These are phyloP conservation scores for Apteryx mantelli DNA, from an alignment of 2,113 vertebrate genomes.

Conservation along the genomic window DNA sequence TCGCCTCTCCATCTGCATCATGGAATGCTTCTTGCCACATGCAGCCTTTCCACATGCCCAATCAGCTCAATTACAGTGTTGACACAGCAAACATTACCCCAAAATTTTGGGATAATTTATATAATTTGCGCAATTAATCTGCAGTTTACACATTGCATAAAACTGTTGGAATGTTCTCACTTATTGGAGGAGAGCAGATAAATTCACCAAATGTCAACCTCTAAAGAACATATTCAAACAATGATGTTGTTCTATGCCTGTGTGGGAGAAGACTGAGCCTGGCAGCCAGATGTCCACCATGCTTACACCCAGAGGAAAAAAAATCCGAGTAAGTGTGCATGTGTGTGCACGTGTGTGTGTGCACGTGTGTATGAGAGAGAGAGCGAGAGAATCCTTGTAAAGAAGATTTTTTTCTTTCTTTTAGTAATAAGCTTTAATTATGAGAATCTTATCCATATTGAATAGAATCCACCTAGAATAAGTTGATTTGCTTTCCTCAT, in stretches of 20 bases:
- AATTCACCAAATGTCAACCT: constrained; percentile 27
- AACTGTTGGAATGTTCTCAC: constrained; percentile 27
- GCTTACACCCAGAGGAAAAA: background rate
- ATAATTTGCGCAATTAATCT: constrained; percentile 63
- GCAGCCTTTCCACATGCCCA: background rate
- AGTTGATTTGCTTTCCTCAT: background rate
- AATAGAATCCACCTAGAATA: background rate
- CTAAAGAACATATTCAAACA: constrained; percentile 37
- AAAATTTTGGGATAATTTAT: constrained; percentile 46
- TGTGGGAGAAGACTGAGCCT: constrained; percentile 12
- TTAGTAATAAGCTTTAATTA: background rate
- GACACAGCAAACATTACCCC: constrained; percentile 29
- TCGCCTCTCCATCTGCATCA: background rate
- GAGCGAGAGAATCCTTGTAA: background rate
- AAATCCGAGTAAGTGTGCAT: background rate
- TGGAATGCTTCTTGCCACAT: background rate
- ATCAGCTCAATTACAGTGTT: constrained; percentile 18
- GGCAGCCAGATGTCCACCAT: constrained; percentile 38
- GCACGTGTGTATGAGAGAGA: background rate
- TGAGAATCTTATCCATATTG: background rate
- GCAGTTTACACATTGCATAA: background rate
- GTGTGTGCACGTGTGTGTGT: no score
- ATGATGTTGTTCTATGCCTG: constrained; percentile 4
- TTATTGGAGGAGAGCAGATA: constrained; percentile 23
- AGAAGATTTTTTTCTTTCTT: background rate